phyloP scores from a whole-genome alignment of 1,140 invertebrate species.

The Drosophila neocordata region DNA sequence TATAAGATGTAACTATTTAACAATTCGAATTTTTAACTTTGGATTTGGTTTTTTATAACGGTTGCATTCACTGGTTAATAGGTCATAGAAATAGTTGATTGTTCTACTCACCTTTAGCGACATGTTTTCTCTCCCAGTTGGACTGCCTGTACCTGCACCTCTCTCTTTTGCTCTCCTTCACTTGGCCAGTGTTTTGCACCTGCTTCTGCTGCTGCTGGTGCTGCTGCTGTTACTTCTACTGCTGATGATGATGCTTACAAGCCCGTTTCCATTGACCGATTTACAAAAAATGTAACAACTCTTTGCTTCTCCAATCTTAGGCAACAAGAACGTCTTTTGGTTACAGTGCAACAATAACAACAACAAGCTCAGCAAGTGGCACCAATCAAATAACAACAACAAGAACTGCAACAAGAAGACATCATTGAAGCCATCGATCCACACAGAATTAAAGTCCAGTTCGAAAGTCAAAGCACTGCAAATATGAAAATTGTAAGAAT shows the following conservation, averaged over 20 bases:
- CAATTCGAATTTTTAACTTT: no score
- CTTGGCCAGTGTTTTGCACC: conserved; percentile 59
- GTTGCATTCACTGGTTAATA: conserved; percentile 27
- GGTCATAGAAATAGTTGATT: conserved; percentile 50
- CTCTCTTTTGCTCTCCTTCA: neutral
- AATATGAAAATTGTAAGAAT: conserved; percentile 29
- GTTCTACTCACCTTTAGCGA: conserved; percentile 72
- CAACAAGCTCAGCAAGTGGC: conserved; percentile 38
- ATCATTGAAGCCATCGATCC: conserved; percentile 43
- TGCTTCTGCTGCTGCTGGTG: conserved; percentile 16
- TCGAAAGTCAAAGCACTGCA: conserved; percentile 53
- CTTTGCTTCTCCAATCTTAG: conserved; percentile 34
- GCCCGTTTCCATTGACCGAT: conserved; percentile 80
- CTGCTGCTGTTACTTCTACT: neutral
- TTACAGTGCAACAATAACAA: conserved; percentile 26
- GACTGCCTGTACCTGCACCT: conserved; percentile 20
- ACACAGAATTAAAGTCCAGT: conserved; percentile 38
- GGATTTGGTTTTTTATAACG: conserved; percentile 8
- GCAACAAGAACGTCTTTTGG: conserved; percentile 41
- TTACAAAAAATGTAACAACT: conserved; percentile 65
- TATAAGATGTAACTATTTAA: no score
- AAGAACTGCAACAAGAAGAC: conserved; percentile 49
- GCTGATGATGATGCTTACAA: conserved; percentile 37
- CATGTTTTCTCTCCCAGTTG: conserved; percentile 49
- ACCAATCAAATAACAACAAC: conserved; percentile 44